Evolutionary conservation across 35 echinoderm and acorn worm genomes (phyloP).

Genomic region (Apostichopus californicus): DNA sequence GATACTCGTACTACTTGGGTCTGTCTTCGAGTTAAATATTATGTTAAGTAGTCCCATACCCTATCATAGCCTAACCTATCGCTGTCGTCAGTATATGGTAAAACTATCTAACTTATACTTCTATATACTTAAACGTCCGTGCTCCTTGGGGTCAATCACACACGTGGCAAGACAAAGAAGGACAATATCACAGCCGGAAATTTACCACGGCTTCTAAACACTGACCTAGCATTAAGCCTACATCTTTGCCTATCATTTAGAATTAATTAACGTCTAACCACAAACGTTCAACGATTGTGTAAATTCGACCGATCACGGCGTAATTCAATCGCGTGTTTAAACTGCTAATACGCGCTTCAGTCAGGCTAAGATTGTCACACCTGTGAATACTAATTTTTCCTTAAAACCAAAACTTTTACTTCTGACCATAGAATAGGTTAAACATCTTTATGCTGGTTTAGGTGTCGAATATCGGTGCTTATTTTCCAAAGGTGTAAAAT

Average conservation of each 20-base stretch:
- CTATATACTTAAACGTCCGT: background rate
- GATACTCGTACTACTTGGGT: background rate
- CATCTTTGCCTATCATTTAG: constrained; percentile 9
- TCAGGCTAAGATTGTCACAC: background rate
- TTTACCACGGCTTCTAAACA: background rate
- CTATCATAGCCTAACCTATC: background rate
- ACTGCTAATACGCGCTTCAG: constrained; percentile 15
- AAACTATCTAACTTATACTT: too few species aligned
- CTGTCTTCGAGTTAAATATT: background rate
- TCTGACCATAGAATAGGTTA: background rate
- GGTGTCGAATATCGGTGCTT: background rate
- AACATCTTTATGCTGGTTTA: background rate
- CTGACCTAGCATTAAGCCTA: background rate
- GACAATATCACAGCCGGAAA: too few species aligned
- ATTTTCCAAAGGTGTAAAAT: background rate
- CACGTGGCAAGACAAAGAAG: constrained; percentile 5
- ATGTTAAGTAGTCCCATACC: constrained; percentile 5
- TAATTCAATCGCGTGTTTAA: background rate
- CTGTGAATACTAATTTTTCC: constrained; percentile 9
- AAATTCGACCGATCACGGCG: background rate
- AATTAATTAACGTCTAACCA: constrained; percentile 5
- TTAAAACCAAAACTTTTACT: constrained; percentile 1
- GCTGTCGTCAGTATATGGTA: background rate
- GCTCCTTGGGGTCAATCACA: constrained; percentile 16
- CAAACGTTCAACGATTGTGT: constrained; percentile 10